phyloP scores from a whole-genome alignment of 2,888 invertebrate genomes.

The Hypena proboscidalis region DNA sequence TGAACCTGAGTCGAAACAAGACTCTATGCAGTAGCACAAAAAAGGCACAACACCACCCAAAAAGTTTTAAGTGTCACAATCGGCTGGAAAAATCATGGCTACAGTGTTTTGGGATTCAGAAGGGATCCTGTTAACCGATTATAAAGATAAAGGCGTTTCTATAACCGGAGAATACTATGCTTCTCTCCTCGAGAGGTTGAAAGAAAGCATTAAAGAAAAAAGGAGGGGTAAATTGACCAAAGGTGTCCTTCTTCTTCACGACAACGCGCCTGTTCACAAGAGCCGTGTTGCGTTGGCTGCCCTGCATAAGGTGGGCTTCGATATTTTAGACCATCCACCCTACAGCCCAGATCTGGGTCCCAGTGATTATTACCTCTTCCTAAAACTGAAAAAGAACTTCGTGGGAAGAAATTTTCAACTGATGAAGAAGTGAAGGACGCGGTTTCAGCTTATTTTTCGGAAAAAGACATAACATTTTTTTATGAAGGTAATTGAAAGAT shows the following conservation, averaged over 20 bases:
- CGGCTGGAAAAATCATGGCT: conserved; percentile 76
- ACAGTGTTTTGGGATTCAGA: conserved; percentile 19
- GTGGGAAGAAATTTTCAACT: conserved; percentile 2
- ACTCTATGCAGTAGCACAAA: conserved; percentile 38
- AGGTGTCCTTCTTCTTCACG: too few species aligned
- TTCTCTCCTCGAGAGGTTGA: neutral
- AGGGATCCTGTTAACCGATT: neutral
- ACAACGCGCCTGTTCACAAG: neutral
- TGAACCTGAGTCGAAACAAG: conserved; percentile 39
- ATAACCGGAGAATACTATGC: neutral
- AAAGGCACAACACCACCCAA: conserved; percentile 32
- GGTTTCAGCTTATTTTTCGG: neutral
- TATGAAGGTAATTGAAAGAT: neutral
- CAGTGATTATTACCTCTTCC: too few species aligned
- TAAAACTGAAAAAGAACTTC: neutral
- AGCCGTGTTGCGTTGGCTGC: neutral
- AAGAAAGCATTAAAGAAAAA: neutral
- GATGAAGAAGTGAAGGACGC: conserved; percentile 4
- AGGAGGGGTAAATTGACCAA: neutral
- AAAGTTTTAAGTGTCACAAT: too few species aligned
- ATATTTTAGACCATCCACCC: too few species aligned
- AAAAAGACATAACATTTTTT: neutral
- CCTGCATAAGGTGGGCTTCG: neutral
- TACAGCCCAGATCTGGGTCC: too few species aligned
- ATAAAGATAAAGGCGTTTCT: conserved; percentile 1